Conservation (phyloP, 2,113 vertebrate species). For the Elgaria multicarinata region DNA sequence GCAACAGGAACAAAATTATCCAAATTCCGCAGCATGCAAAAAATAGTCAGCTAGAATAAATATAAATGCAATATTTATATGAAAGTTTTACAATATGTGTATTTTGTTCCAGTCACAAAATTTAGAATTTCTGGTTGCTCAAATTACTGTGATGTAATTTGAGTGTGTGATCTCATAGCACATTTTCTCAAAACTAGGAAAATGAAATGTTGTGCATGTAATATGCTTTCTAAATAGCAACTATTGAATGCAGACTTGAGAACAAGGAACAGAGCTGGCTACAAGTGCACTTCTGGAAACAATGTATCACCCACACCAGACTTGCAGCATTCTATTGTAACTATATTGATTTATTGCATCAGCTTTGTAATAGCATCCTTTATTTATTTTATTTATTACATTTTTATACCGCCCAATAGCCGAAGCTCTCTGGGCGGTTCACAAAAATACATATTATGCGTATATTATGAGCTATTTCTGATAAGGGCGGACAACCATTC, state of each 20-base stretch:
- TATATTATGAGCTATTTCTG: background rate
- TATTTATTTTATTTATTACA: no score
- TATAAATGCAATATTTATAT: no score
- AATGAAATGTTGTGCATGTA: background rate
- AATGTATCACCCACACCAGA: background rate
- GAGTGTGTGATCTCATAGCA: background rate
- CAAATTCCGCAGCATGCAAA: background rate
- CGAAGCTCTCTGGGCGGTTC: no score
- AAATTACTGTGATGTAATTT: no score
- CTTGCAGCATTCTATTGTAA: background rate
- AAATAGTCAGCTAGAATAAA: background rate
- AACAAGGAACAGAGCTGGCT: background rate
- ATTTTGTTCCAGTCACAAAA: background rate
- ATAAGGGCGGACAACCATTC: background rate
- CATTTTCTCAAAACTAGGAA: background rate
- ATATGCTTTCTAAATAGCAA: background rate
- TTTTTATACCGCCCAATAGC: no score
- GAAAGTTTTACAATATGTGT: background rate
- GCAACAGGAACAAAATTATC: background rate
- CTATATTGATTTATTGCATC: background rate
- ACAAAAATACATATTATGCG: slow-evolving; percentile 27
- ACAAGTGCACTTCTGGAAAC: background rate
- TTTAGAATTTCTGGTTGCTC: background rate
- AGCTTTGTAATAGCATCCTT: slow-evolving; percentile 10
- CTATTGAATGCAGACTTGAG: background rate